Conservation (phyloP, 2,113 vertebrate species). For the Xenus cinereus region DNA sequence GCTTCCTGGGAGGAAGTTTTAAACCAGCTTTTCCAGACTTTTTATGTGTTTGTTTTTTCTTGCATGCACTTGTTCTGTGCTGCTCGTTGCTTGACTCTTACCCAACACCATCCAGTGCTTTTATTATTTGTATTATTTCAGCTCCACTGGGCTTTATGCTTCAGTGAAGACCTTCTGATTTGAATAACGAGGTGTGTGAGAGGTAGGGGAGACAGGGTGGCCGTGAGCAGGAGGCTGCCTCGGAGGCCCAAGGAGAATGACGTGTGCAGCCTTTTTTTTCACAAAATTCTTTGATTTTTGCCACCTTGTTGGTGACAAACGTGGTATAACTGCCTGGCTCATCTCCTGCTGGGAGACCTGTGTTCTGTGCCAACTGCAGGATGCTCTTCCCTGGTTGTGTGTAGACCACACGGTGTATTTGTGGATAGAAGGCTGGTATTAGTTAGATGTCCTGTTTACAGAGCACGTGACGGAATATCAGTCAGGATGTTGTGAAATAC, state of each 20-base stretch:
- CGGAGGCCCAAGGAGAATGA: background rate
- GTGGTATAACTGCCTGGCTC: background rate
- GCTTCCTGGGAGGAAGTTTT: background rate
- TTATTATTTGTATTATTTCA: rapidly evolving
- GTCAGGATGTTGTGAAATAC: rapidly evolving
- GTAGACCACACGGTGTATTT: rapidly evolving
- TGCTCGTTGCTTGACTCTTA: background rate
- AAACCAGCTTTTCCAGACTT: rapidly evolving
- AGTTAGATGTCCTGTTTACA: background rate
- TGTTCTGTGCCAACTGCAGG: too few species aligned
- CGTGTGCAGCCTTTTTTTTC: background rate
- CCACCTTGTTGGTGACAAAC: background rate
- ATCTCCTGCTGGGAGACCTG: background rate
- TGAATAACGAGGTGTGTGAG: rapidly evolving
- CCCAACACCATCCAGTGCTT: background rate
- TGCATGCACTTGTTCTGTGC: background rate
- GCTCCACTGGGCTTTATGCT: background rate
- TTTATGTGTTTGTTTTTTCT: background rate
- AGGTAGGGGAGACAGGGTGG: too few species aligned
- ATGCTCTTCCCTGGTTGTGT: background rate
- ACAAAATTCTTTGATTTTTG: too few species aligned
- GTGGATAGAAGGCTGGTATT: background rate
- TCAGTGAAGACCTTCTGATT: background rate
- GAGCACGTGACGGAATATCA: background rate
- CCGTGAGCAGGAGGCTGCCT: background rate